A percentile compares a stretch with the other conserved stretches of the same genome.
These are phyloP conservation scores for Calidris pygmaea DNA, from an alignment of 2,113 vertebrate species.

Conservation along the genomic window DNA sequence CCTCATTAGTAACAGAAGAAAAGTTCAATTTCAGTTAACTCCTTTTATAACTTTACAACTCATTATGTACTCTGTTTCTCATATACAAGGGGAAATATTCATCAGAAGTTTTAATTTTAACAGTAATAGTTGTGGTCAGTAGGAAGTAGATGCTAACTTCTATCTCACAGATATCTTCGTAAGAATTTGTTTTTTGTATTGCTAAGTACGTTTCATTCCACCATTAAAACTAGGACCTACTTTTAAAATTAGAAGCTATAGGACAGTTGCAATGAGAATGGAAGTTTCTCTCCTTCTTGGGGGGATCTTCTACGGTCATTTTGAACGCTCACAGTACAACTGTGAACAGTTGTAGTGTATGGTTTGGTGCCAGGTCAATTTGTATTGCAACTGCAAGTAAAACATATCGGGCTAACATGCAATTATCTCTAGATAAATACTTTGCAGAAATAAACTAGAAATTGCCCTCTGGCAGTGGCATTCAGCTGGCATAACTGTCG, in stretches of 20 bases:
- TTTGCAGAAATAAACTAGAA: constrained; percentile 17
- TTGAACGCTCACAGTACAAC: background rate
- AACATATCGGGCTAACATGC: background rate
- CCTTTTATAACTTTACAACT: background rate
- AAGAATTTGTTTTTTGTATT: background rate
- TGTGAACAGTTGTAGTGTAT: background rate
- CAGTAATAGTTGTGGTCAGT: background rate
- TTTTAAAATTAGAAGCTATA: background rate
- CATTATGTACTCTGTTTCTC: background rate
- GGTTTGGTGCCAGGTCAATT: constrained; percentile 9
- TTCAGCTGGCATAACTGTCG: background rate
- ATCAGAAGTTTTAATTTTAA: background rate
- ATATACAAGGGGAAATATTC: background rate
- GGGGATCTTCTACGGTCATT: background rate
- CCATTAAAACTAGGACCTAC: background rate
- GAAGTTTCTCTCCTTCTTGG: background rate
- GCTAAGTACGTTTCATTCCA: background rate
- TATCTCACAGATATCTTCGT: background rate
- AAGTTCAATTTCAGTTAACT: background rate
- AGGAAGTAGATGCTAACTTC: background rate
- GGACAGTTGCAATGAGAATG: background rate
- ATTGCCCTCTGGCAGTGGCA: background rate
- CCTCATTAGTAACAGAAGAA: background rate
- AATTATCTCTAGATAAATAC: constrained; percentile 50
- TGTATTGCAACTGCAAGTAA: constrained; percentile 18